Evolutionary conservation across 2,888 invertebrate species (phyloP).

Genomic region (Synanthedon tipuliformis): DNA sequence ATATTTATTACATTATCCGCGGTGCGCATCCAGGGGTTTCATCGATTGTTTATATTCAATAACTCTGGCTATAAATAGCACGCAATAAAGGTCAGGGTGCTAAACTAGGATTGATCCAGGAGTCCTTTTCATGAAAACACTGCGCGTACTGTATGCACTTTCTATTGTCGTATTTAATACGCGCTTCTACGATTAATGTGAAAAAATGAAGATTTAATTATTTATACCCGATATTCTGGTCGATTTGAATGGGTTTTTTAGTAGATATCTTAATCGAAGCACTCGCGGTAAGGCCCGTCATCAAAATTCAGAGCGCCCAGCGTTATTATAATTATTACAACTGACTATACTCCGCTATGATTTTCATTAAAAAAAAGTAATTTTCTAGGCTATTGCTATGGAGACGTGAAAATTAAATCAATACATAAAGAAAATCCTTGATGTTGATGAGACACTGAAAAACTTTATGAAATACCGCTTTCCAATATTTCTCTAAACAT

Average conservation of each 20-base stretch:
- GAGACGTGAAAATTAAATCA: constrained; percentile 36
- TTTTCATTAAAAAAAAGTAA: too few relatives aligned
- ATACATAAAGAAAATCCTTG: constrained; percentile 50
- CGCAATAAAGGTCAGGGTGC: constrained; percentile 56
- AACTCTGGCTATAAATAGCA: constrained; percentile 46
- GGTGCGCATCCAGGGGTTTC: constrained; percentile 21
- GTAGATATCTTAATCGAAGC: constrained; percentile 58
- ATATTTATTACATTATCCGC: constrained; percentile 17
- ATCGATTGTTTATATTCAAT: constrained; percentile 50
- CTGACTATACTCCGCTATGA: background rate
- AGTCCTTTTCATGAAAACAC: background rate
- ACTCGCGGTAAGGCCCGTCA: constrained; percentile 63
- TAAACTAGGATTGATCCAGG: constrained; percentile 15
- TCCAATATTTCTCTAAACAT: constrained; percentile 27
- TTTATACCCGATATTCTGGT: constrained; percentile 11
- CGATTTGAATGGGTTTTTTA: constrained; percentile 31
- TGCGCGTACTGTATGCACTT: too few relatives aligned
- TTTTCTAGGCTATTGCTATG: constrained; percentile 39
- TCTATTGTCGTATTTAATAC: too few relatives aligned
- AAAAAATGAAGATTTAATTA: too few relatives aligned
- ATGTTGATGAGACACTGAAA: constrained; percentile 24
- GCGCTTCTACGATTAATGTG: too few relatives aligned
- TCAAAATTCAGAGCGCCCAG: constrained; percentile 27
- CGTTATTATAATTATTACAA: background rate
- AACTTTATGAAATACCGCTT: constrained; percentile 10